phyloP scores from a whole-genome alignment of 2,113 vertebrate genomes.

The Sula dactylatra region DNA sequence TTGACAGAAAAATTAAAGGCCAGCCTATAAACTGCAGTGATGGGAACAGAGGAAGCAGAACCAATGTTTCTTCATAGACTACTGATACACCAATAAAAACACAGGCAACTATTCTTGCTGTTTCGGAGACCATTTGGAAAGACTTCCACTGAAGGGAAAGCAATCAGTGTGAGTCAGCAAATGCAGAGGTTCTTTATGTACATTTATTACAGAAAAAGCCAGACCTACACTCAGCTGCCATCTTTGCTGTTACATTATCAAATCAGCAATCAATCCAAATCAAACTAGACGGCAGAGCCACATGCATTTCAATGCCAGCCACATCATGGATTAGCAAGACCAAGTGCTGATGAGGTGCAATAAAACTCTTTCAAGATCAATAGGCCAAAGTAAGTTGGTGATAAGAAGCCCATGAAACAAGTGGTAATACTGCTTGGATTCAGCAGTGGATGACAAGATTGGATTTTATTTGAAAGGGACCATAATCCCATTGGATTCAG shows the following conservation, averaged over 20 bases:
- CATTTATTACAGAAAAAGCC: not conserved
- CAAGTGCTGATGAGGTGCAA: not conserved
- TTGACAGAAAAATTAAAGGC: slow-evolving; percentile 29
- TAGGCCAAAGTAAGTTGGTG: not conserved
- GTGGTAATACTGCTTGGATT: not conserved
- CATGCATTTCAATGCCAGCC: not conserved
- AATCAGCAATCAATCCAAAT: slow-evolving; percentile 20
- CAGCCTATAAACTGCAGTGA: not conserved
- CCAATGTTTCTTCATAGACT: not conserved
- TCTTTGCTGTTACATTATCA: slow-evolving; percentile 1
- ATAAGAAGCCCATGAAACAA: not conserved
- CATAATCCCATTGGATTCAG: not conserved
- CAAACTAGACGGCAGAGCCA: not conserved
- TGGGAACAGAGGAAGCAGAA: slow-evolving; percentile 11
- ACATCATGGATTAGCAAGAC: not conserved
- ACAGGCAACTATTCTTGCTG: not conserved
- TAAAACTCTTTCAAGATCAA: not conserved
- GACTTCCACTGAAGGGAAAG: not conserved
- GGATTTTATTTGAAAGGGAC: not conserved
- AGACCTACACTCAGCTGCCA: not conserved
- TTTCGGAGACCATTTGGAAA: not conserved
- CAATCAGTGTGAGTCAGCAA: not conserved
- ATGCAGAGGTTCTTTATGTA: not conserved
- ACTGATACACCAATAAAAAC: not conserved
- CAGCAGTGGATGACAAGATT: not conserved